These are phyloP conservation scores for Mycteria americana DNA, from an alignment of 2,797 vertebrate species.

Conservation along the genomic window DNA sequence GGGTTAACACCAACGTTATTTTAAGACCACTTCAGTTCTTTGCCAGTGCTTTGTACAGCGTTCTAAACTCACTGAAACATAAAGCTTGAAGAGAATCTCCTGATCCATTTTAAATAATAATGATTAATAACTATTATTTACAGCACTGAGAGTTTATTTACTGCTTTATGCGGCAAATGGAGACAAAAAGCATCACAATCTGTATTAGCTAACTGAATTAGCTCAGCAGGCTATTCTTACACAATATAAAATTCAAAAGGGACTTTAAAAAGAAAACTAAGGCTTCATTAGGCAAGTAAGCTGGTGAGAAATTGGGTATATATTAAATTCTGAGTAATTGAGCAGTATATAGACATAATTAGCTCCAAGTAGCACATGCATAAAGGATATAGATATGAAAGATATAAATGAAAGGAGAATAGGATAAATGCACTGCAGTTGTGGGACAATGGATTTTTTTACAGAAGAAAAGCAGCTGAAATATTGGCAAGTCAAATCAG, in stretches of 20 bases:
- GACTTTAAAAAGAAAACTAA: neutral
- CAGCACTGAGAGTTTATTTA: too few species aligned
- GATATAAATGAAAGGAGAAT: neutral
- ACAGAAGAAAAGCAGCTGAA: neutral
- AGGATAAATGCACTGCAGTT: neutral
- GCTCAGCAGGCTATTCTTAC: neutral
- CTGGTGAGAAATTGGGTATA: neutral
- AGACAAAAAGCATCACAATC: neutral
- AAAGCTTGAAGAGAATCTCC: neutral
- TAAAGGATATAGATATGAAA: neutral
- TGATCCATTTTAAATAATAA: neutral
- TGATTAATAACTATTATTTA: neutral
- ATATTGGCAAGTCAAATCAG: neutral
- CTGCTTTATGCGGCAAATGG: neutral
- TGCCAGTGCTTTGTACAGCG: neutral
- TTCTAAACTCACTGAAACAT: neutral
- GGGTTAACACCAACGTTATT: neutral
- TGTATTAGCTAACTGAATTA: neutral
- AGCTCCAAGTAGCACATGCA: neutral
- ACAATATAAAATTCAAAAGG: neutral
- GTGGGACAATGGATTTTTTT: neutral
- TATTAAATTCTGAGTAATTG: neutral
- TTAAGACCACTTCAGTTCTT: neutral
- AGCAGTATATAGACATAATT: neutral
- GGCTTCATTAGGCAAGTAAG: neutral